Percentiles rank a stretch among this genome's conserved stretches.
These are phyloP conservation scores for Coleophora deauratella DNA, from an alignment of 2,888 invertebrate genomes.

Conservation along the genomic window DNA sequence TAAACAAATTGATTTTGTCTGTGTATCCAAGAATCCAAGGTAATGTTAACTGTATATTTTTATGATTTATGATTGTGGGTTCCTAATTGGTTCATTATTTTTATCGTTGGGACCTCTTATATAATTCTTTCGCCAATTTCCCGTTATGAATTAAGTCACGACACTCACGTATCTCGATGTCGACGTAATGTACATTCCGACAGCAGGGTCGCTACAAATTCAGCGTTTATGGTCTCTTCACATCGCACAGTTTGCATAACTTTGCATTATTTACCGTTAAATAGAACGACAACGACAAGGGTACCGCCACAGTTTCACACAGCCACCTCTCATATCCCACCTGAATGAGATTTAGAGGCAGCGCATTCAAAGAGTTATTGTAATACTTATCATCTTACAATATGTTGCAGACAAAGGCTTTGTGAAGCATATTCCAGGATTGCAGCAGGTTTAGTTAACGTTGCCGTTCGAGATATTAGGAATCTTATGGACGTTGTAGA, in stretches of 20 bases:
- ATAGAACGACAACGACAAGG: constrained; percentile 26
- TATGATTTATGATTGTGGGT: too few relatives aligned
- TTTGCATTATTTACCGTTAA: constrained; percentile 54
- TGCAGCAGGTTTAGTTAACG: neutral
- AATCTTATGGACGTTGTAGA: too few relatives aligned
- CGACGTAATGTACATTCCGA: constrained; percentile 47
- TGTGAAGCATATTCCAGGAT: neutral
- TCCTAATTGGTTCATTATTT: too few relatives aligned
- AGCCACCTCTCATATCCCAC: neutral
- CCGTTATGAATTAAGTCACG: too few relatives aligned
- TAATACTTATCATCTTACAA: neutral
- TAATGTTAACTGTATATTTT: too few relatives aligned
- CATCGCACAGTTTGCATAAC: constrained; percentile 55
- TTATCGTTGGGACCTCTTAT: too few relatives aligned
- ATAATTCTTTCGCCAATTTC: too few relatives aligned
- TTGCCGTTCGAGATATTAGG: too few relatives aligned
- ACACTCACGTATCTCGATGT: constrained; percentile 20
- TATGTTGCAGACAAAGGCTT: neutral
- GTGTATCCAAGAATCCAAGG: too few relatives aligned
- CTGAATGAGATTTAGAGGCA: neutral
- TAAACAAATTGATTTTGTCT: too few relatives aligned
- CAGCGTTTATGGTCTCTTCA: constrained; percentile 35
- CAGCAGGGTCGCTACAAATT: constrained; percentile 38
- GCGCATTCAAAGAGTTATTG: neutral
- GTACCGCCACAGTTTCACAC: neutral